These are phyloP conservation scores for human (Homo sapiens) DNA, from an alignment of 2,113 vertebrate genomes.

Conservation along the genomic window DNA sequence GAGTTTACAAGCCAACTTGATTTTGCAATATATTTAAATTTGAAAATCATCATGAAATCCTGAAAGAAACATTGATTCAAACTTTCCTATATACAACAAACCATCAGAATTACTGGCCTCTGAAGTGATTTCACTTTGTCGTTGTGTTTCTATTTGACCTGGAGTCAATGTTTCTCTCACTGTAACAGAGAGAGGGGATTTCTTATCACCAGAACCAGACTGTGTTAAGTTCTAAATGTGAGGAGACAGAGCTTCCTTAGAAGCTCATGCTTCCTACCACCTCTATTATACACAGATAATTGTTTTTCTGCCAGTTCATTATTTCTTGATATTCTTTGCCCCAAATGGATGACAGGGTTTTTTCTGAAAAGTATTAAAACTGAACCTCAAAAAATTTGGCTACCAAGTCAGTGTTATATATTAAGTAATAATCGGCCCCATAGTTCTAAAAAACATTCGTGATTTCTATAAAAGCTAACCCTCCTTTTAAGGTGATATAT, in stretches of 20 bases:
- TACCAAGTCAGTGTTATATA: background rate
- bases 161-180: background rate
- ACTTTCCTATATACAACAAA: background rate
- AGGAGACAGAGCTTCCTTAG: background rate
- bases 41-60: background rate
- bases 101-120: background rate
- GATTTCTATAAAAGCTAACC: background rate
- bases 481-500: background rate
- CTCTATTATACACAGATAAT: background rate
- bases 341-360: background rate
- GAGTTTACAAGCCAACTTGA: background rate
- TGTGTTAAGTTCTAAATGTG: background rate
- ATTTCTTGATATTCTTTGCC: constrained; percentile 18
- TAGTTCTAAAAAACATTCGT: background rate
- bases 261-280: background rate
- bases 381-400: background rate
- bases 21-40: background rate
- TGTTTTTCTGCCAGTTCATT: background rate
- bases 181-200: background rate
- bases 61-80: background rate
- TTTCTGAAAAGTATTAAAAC: background rate
- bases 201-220: background rate
- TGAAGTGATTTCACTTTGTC: background rate
- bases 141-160: background rate
- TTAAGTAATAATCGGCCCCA: background rate